Base-by-base conservation (phyloP, 1,140 invertebrate species). In the Lepidurus couesii region DNA sequence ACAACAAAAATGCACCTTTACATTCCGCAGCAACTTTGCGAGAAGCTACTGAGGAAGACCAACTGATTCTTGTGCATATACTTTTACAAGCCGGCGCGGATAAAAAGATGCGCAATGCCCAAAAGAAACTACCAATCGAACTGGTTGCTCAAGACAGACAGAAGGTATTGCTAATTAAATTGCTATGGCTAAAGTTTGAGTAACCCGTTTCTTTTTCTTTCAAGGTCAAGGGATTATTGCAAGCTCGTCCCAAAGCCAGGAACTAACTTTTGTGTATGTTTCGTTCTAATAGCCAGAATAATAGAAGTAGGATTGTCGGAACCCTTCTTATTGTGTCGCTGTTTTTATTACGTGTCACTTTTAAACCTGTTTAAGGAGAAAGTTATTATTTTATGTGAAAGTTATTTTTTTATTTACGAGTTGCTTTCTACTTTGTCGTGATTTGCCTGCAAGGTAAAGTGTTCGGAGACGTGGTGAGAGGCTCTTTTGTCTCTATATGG, bases 101-200 rank as follows among this genome's bases (percentile, higher is more conserved):
- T 45, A 80, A 80, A 74, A 74, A 73, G 11, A 44, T 77, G 24
- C 53, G 79, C 43, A 80, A 80, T 77, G 65, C 75, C 11, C 75
- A 76, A 42, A 80, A 80, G 34, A 80, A 80, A 45, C 77, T 80
- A 73, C 79, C 79, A 10, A 80, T 80, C 74, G 79, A 80, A 80
- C 76, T 80, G 6, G 79, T 80, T 16, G 73, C 45, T 42, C 75
- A 77, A 44, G 79, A 80, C 42, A 47, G 74, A 24, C 44, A 77
- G 24, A 73, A 74, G 73, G 79, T 80, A 77, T 16, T 34, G 34
- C 16, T 26, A 13, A n/a, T 21, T 8, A n/a, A 9, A 21, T 21
- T 65, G 1, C 53, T 13, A 9, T n/a, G 1, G 21, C 16, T 6
- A 65, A n/a, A 16, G 13, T 65, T 21, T 7, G 21, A n/a, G n/a